Percentiles rank a stretch among this genome's conserved stretches.
These are phyloP conservation scores for Columbina picui DNA, from an alignment of 2,113 vertebrate species.

Conservation along the genomic window DNA sequence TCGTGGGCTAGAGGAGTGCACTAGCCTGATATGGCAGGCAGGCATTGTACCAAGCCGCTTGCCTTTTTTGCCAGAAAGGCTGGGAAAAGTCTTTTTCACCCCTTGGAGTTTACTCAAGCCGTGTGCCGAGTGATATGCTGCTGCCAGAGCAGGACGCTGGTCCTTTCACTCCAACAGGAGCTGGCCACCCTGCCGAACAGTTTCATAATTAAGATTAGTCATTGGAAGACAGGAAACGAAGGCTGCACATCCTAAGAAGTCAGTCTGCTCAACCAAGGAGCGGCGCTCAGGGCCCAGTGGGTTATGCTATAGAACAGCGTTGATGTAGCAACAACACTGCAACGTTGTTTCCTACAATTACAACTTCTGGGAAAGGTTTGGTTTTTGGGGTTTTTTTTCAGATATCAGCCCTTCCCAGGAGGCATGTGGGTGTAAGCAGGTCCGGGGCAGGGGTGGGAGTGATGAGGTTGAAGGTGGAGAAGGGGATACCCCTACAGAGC, in stretches of 20 bases:
- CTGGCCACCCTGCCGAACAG: background rate
- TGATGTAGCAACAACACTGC: background rate
- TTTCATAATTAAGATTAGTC: background rate
- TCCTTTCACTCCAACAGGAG: background rate
- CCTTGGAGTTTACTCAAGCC: background rate
- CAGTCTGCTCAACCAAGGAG: background rate
- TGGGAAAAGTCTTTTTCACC: background rate
- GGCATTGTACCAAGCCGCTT: fast-evolving
- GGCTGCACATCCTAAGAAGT: background rate
- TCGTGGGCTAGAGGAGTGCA: background rate
- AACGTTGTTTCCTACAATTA: background rate
- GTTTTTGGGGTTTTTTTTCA: background rate
- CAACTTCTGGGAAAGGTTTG: background rate
- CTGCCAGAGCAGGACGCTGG: background rate
- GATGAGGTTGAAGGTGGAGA: background rate
- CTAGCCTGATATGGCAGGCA: background rate
- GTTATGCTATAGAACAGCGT: fast-evolving
- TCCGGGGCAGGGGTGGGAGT: fast-evolving
- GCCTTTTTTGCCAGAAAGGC: background rate
- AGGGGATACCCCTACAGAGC: background rate
- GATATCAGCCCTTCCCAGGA: background rate
- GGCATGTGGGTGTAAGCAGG: fast-evolving
- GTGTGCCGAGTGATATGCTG: background rate
- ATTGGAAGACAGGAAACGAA: background rate
- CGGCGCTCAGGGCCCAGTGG: background rate